Conservation (phyloP, 23 tunicate genomes). For the Trididemnum miniatum region DNA sequence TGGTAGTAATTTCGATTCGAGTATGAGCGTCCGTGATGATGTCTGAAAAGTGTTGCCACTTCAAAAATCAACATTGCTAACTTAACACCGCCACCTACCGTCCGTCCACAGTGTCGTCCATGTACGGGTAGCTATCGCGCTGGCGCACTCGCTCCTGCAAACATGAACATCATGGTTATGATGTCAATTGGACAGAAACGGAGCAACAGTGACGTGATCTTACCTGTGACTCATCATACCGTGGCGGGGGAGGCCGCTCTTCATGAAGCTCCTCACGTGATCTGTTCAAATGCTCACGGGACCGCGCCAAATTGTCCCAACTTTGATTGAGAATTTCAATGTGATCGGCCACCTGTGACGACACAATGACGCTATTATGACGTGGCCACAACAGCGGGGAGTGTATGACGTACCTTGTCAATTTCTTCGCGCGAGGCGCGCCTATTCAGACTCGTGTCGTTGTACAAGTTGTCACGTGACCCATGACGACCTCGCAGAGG, state of each 20-base stretch:
- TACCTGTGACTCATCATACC: conserved; percentile 16
- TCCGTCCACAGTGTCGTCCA: conserved; percentile 70
- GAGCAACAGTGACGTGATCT: no score
- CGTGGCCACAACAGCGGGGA: neutral
- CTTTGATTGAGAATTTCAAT: conserved; percentile 71
- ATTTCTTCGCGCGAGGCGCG: conserved; percentile 72
- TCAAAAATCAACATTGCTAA: neutral
- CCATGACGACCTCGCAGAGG: conserved; percentile 16
- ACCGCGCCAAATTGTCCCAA: conserved; percentile 83
- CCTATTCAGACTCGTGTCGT: conserved; percentile 45
- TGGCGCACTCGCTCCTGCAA: conserved; percentile 12
- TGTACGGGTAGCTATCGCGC: conserved; percentile 73
- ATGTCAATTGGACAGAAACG: no score
- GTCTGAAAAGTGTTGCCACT: conserved; percentile 11
- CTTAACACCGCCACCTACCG: conserved; percentile 30
- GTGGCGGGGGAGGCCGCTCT: conserved; percentile 69
- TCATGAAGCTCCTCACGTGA: conserved; percentile 77
- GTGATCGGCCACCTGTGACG: conserved; percentile 67
- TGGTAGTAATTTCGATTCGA: conserved; percentile 26
- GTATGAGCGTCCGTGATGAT: neutral
- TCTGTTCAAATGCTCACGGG: conserved; percentile 65
- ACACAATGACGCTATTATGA: neutral
- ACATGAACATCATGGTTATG: no score
- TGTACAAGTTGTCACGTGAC: conserved; percentile 49
- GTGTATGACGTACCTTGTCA: conserved; percentile 58